Base-by-base conservation (phyloP, 2,113 vertebrate genomes). In the Falco punctatus region DNA sequence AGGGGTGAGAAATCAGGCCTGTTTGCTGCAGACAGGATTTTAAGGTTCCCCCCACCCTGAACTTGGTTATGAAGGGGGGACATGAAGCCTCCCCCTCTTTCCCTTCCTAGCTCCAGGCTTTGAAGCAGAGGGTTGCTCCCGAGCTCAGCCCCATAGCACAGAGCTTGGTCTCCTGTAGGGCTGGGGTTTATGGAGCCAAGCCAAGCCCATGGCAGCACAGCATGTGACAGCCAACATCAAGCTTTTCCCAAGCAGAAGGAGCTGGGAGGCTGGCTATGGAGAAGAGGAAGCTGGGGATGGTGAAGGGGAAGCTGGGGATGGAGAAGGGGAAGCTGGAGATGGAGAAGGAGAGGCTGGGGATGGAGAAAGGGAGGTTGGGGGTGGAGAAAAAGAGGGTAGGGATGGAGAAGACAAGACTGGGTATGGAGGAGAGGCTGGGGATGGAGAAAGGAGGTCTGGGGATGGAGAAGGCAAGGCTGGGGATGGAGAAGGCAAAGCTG, bases 231-330 rank as follows among this genome's bases (percentile, higher is more conserved):
- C 13, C 35, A 23, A 27, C 32, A 10, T 19, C 6, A 11, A 58
- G 59, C 2, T 77, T 55, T 61, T 61, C 72, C 35, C 24, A 52
- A 62, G 65, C 33, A 71, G 26, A 58, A 58, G 65, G 70, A 81
- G 30, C 42, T 8, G 6, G 23, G 52, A 57, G 83, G 35, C 8
- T 73, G 77, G 7, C 42, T 42, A 14, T 46, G 74, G 65, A 30
- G 1, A 42, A 33, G 1, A 2, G 14, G 8, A 42, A 58, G 13
- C 0, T 65, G 44, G 33, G 17, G 0, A 16, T 21, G 22, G 8
- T 13, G 18, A 40, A 28, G 2, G 30, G 9, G 6, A 73, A 19
- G 9, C 10, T 27, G 44, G 19, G 2, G 0, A 12, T 64, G 24
- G 28, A 26, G 9, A 28, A 15, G 5, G 2, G 9, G 7, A 55